Evolutionary conservation across 2,888 invertebrate species (phyloP).

Genomic region (Acanthosepion esculentum): DNA sequence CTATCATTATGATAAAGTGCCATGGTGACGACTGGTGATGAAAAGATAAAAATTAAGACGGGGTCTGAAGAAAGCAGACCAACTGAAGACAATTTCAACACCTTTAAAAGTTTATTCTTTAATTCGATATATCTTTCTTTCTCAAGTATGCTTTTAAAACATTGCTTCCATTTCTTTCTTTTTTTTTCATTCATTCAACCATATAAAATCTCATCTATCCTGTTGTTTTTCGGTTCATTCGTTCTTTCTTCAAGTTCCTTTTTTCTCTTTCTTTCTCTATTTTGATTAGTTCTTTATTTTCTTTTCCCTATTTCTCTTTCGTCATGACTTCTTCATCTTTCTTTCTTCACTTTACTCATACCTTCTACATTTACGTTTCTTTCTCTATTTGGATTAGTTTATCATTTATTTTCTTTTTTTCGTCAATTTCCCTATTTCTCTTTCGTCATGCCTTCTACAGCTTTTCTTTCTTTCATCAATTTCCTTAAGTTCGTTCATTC

Average conservation of each 20-base stretch:
- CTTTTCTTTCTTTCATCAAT: no score
- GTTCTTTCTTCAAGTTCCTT: no score
- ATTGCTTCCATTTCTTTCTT: not conserved
- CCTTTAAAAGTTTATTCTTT: not conserved
- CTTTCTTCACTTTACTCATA: not conserved
- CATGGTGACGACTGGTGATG: not conserved
- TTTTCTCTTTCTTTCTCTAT: not conserved
- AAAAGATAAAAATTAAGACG: not conserved
- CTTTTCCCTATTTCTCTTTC: not conserved
- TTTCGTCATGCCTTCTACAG: not conserved
- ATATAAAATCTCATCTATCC: not conserved
- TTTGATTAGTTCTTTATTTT: not conserved
- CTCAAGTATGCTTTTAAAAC: not conserved
- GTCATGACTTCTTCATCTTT: not conserved
- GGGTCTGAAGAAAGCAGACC: not conserved
- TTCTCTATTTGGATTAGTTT: not conserved
- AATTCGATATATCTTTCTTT: not conserved
- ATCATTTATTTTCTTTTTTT: not conserved
- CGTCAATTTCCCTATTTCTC: not conserved
- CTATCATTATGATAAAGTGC: not conserved
- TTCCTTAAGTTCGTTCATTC: no score
- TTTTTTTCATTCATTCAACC: not conserved
- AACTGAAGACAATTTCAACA: not conserved
- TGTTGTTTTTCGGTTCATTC: no score
- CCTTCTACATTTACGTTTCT: no score